phyloP scores from a whole-genome alignment of 1,140 invertebrate species.

The Caenorhabditis inopinata region DNA sequence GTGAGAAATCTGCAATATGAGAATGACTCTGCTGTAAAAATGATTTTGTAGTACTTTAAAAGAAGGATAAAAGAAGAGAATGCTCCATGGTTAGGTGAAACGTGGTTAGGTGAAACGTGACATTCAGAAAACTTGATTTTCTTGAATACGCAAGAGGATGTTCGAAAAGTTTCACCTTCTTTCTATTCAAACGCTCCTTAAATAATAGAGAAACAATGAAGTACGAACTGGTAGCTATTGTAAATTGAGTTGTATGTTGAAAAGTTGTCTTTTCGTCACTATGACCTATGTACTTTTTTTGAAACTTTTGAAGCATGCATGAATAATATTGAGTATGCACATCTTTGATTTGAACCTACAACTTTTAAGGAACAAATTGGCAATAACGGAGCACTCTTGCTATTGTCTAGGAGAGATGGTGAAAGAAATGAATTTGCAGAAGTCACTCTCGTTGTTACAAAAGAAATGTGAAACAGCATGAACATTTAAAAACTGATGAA shows the following conservation, averaged over 20 bases:
- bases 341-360: neutral
- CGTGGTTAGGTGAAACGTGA: conserved; percentile 5
- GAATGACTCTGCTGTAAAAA: neutral
- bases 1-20: conserved; percentile 18
- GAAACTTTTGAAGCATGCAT: conserved; percentile 26
- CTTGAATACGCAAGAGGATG: conserved; percentile 7
- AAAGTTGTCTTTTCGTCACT: neutral
- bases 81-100: neutral
- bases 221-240: neutral
- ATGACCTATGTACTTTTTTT: conserved; percentile 5
- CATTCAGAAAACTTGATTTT: neutral
- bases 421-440: neutral
- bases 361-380: neutral
- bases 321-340: neutral
- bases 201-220: neutral
- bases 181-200: neutral
- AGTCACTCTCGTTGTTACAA: no score
- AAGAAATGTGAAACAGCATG: neutral
- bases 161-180: neutral
- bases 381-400: conserved; percentile 1
- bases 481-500: neutral
- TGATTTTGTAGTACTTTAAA: neutral
- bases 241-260: neutral
- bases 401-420: neutral
- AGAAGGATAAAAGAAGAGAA: neutral